phyloP scores from a whole-genome alignment of 2,113 vertebrate genomes.

The Emydura subglobosa region DNA sequence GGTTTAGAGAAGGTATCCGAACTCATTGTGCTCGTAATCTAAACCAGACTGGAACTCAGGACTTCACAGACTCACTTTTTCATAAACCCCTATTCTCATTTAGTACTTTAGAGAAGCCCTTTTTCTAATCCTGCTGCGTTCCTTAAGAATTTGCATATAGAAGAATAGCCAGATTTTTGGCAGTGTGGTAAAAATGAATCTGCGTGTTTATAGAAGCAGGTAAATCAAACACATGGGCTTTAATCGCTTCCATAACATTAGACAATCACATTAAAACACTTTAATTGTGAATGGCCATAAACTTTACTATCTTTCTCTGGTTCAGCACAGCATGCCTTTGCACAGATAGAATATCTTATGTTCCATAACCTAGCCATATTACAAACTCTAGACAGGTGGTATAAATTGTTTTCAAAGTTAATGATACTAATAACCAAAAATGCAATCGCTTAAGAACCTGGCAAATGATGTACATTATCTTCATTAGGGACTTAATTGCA shows the following conservation, averaged over 20 bases:
- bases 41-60: neutral
- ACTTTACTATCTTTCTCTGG: neutral
- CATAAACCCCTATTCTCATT: neutral
- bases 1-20: neutral
- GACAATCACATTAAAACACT: neutral
- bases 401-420: neutral
- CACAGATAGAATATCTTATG: neutral
- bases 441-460: neutral
- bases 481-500: constrained; percentile 9
- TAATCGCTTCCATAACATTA: neutral
- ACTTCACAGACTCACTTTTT: neutral
- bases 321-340: neutral
- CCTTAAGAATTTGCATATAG: too few relatives aligned
- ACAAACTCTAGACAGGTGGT: neutral
- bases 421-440: neutral
- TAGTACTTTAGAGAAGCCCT: neutral
- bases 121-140: neutral
- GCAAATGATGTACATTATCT: neutral
- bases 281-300: neutral
- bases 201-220: neutral
- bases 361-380: neutral
- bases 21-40: neutral
- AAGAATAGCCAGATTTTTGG: neutral
- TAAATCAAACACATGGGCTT: neutral
- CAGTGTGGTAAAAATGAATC: neutral